Evolutionary conservation across 2,888 invertebrate species (phyloP), one percentile per base, ranked within the genome.

Genomic region (Muschampia staudingeri): DNA sequence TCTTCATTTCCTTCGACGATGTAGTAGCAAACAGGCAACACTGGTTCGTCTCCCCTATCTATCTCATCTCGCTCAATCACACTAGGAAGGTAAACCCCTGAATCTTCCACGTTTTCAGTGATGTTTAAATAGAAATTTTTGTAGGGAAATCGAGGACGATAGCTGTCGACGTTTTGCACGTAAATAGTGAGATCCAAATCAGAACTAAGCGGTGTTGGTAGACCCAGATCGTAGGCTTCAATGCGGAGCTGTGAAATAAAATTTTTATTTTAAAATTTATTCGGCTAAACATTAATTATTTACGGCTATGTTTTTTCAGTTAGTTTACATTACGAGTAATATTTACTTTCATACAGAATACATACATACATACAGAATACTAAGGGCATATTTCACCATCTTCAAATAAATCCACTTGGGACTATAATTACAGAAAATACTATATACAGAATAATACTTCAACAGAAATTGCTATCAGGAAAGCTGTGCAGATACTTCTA

Each of bases 11-110:
- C 99, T 8, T 98, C 98, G n/a, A 99, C 98, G 76, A 99, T 98
- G 91, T 98, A 99, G 92, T 99, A 99, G 91, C 99, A 99, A n/a
- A 99, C 98, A 83, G 98, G 98, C 75, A 98, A 97, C 73, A 98
- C 97, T 0, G 98, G 98, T 88, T 98, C 98, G 86, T 98, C 98
- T 2, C 98, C 97, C 89, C 99, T 98, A 89, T 98, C 99, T 25
- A 98, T 98, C 89, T 98, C 99, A 91, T 99, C 99, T 85, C 98
- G 97, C 90, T 99, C 99, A 69, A 99, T 97, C 0, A 99, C 99
- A 86, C 98, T 98, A 0, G 99, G 98, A 14, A 99, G 94, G 88
- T 97, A 97, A 2, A 98, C 94, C 5, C 97, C 97, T 92, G 98
- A 98, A 6, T 97, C 94, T 34, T 93, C 93, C 0, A 93, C 91